phyloP scores from a whole-genome alignment of 2,888 invertebrate species.

The Cenopis cana region DNA sequence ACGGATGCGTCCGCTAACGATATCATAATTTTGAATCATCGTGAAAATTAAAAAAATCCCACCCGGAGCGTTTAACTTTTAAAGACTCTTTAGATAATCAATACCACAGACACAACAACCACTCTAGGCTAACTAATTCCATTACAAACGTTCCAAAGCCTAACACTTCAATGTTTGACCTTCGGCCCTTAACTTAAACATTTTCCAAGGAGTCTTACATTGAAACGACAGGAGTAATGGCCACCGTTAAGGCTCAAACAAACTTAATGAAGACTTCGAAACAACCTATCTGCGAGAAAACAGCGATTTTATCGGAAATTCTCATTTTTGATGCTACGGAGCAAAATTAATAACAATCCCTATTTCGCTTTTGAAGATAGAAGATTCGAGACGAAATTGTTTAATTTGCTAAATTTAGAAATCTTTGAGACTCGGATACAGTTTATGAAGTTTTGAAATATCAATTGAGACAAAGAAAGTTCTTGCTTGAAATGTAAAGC shows the following conservation, averaged over 20 bases:
- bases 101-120: background rate
- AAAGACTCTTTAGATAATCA: too few relatives aligned
- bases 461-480: background rate
- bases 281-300: slow-evolving; percentile 58
- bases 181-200: slow-evolving; percentile 44
- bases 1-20: too few relatives aligned
- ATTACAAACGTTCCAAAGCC: slow-evolving; percentile 27
- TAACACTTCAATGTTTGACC: slow-evolving; percentile 30
- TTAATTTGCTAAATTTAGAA: slow-evolving; percentile 25
- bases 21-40: too few relatives aligned
- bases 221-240: slow-evolving; percentile 56
- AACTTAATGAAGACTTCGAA: slow-evolving; percentile 66
- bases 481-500: slow-evolving; percentile 1
- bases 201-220: slow-evolving; percentile 41
- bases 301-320: slow-evolving; percentile 53
- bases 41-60: too few relatives aligned
- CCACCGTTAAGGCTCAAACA: slow-evolving; percentile 57
- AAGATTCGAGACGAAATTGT: slow-evolving; percentile 4
- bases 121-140: slow-evolving; percentile 7
- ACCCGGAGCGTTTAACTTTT: too few relatives aligned
- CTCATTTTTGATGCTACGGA: slow-evolving; percentile 48
- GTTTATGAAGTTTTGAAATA: background rate
- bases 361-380: slow-evolving; percentile 17
- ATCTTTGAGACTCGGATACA: background rate
- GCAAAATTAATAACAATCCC: slow-evolving; percentile 44